Evolutionary conservation across 2,888 invertebrate species (phyloP).

Genomic region (Caenorhabditis macrosperma): DNA sequence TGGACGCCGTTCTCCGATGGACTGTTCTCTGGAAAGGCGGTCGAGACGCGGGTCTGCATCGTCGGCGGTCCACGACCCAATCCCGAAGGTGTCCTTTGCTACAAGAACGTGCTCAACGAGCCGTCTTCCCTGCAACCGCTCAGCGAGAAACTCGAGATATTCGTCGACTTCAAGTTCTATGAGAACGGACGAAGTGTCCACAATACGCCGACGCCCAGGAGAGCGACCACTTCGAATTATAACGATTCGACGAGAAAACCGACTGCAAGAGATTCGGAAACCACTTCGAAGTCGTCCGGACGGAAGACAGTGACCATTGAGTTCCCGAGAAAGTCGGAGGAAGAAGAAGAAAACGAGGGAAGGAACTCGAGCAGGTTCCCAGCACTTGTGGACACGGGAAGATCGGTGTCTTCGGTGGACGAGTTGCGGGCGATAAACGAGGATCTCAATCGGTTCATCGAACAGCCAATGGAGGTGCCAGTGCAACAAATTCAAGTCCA

Average conservation of each 20-base stretch:
- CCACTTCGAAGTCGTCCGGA: slow-evolving; percentile 14
- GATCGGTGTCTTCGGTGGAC: slow-evolving; percentile 44
- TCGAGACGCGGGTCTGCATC: slow-evolving; percentile 71
- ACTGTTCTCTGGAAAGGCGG: slow-evolving; percentile 16
- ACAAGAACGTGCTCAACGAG: slow-evolving; percentile 77
- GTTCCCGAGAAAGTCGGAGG: not conserved
- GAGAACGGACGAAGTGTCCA: slow-evolving; percentile 47
- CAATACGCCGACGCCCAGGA: slow-evolving; percentile 40
- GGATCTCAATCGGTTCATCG: slow-evolving; percentile 33
- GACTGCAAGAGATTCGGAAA: slow-evolving; percentile 11
- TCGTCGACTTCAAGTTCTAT: slow-evolving; percentile 43
- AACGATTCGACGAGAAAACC: slow-evolving; percentile 24
- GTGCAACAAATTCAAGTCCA: slow-evolving; percentile 8
- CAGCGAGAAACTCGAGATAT: slow-evolving; percentile 40
- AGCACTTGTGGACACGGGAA: slow-evolving; percentile 33
- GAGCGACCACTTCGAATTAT: not conserved
- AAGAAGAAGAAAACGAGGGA: not conserved
- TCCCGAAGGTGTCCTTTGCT: slow-evolving; percentile 81
- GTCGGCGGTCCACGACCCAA: slow-evolving; percentile 81
- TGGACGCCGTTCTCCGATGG: slow-evolving; percentile 81
- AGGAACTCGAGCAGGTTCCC: slow-evolving; percentile 20
- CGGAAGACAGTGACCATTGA: slow-evolving; percentile 9
- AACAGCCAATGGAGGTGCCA: slow-evolving; percentile 12
- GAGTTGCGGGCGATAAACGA: slow-evolving; percentile 40
- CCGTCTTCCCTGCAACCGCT: slow-evolving; percentile 24